These are phyloP conservation scores for Micromussa lordhowensis DNA, from an alignment of 92 coral and sea anemone genomes.

Conservation along the genomic window DNA sequence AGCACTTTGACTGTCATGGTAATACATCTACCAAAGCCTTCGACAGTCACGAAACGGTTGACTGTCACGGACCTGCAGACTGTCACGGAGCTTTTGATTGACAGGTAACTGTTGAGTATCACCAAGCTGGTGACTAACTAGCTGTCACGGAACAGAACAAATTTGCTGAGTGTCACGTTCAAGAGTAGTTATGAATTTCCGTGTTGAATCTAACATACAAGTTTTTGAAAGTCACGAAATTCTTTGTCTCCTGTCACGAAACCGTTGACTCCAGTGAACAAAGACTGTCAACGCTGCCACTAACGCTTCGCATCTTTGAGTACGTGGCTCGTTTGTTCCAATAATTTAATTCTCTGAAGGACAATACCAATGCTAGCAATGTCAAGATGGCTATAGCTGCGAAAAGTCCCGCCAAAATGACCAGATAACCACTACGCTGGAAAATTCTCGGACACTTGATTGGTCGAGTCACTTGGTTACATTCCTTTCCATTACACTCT, in stretches of 20 bases:
- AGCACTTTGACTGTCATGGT: neutral
- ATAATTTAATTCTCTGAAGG: conserved; percentile 37
- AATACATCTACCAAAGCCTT: neutral
- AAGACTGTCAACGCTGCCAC: conserved; percentile 5
- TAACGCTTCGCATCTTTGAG: neutral
- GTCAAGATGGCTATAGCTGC: conserved; percentile 66
- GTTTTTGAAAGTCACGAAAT: neutral
- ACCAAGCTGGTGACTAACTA: neutral
- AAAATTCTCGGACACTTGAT: conserved; percentile 6
- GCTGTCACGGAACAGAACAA: too few relatives aligned
- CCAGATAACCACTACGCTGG: conserved; percentile 43
- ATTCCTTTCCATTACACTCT: conserved; percentile 51
- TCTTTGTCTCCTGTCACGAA: neutral
- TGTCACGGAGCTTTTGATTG: neutral
- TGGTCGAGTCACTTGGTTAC: conserved; percentile 21
- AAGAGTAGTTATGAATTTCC: neutral
- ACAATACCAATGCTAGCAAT: conserved; percentile 43
- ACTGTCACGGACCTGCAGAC: neutral
- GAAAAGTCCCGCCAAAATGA: conserved; percentile 65
- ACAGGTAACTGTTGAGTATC: neutral
- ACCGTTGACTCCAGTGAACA: neutral
- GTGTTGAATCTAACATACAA: neutral
- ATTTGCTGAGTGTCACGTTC: neutral
- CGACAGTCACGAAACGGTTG: neutral
- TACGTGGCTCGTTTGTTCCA: conserved; percentile 6